Evolutionary conservation across 2,113 vertebrate genomes (phyloP).

Genomic region (Ahaetulla prasina): DNA sequence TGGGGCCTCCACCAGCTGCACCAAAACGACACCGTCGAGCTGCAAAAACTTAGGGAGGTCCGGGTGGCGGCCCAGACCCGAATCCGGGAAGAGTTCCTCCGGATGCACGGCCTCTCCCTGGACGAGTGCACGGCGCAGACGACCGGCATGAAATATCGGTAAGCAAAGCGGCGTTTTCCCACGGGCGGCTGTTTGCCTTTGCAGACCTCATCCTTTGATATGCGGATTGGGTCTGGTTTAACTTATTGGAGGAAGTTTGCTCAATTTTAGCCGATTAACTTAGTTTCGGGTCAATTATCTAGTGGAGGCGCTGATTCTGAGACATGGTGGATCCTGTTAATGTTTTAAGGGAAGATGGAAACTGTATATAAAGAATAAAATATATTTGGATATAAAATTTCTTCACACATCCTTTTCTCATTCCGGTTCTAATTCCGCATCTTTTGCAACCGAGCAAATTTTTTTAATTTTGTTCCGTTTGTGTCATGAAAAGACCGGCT

Average conservation of each 20-base stretch:
- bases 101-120: conserved; percentile 90
- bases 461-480: neutral
- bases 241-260: no score
- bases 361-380: no score
- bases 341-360: no score
- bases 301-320: no score
- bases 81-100: conserved; percentile 96
- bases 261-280: no score
- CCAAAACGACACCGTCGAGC: conserved; percentile 77
- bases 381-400: neutral
- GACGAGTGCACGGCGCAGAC: conserved; percentile 84
- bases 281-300: no score
- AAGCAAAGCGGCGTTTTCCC: conserved; percentile 60
- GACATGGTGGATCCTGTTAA: no score
- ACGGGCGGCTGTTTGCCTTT: fast-evolving
- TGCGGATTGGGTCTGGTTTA: no score
- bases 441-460: neutral
- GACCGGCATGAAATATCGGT: conserved; percentile 98
- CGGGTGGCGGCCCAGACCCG: conserved; percentile 84
- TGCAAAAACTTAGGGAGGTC: conserved; percentile 87
- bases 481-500: neutral
- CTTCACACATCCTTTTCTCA: neutral
- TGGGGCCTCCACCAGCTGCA: conserved; percentile 85
- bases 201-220: no score
- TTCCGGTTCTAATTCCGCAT: neutral